Evolutionary conservation across 2,113 vertebrate genomes (phyloP), one percentile per base, ranked within the genome.

Genomic region (Oryzias javanicus): DNA sequence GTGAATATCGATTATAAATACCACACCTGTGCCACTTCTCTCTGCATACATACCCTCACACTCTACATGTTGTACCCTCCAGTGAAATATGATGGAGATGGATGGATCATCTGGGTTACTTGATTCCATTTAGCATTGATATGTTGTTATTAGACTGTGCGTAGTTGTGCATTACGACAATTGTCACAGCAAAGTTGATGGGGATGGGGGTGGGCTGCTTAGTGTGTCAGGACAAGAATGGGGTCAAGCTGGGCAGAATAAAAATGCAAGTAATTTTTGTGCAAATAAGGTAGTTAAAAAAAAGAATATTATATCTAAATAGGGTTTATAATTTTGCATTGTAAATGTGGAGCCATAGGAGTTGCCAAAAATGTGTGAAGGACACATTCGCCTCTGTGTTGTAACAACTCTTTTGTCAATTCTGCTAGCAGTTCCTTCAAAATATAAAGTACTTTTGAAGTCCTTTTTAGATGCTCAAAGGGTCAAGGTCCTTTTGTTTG

Each of bases 11-110:
- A 82, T 84, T 87, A 82, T 83, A 81, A 86, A 81, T 80, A 76
- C 67, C 80, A 74, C 88, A 87, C 86, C 86, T 88, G 85, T 80
- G 86, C 76, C 78, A 72, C 79, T 80, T 73, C 72, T 78, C 62
- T 60, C 55, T 64, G 50, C 48, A 25, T 58, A 47, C 54, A 44
- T 64, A 56, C 49, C n/a, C 47, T 49, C 67, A 42, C 22, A 64
- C 61, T 41, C 44, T 17, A 55, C 52, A 56, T 19, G 48, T 53
- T 60, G 16, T 19, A 25, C 44, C 61, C 60, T 63, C 22, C 35
- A 49, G 50, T 42, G 65, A 29, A 49, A 55, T 51, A 57, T 44
- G 53, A 82, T 64, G 51, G 55, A 77, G 72, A 59, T 35, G 51
- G 73, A 66, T 64, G 20, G 42, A 55, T 20, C 52, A 63, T 54